Evolutionary conservation across 1,140 invertebrate genomes (phyloP), one percentile per base, ranked within the genome.

Genomic region (Eulimnadia texana): DNA sequence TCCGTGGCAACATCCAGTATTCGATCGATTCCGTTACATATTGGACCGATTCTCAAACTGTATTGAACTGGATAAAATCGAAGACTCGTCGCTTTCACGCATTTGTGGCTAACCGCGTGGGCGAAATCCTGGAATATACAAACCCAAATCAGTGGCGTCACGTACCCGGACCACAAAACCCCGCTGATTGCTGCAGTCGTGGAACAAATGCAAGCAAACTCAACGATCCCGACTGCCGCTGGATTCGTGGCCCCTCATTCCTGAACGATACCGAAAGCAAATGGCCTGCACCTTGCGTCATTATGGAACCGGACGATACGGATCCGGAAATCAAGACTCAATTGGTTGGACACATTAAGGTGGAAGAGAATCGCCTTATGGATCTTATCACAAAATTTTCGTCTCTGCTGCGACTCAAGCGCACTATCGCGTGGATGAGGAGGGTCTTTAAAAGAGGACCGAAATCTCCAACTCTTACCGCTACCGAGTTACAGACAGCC

Each of bases 171-270:
- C n/a, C 27, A 3, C 47, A 49, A 19, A 60, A 60, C 9, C 58
- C 58, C 1, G 58, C 58, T 1, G 58, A 60, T 27, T 25, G 28
- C n/a, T 60, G 47, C 24, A 49, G 29, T 23, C 22, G 58, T 23
- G 42, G 49, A 24, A 23, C 50, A 1, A 3, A 25, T 3, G 6
- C 58, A 2, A 22, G 24, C 2, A 22, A 58, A 16, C 24, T 42
- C 3, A 6, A 20, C n/a, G 3, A 42, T 42, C 3, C 54, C 13
- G 6, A 27, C 1, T 23, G 28, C 2, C 22, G 59, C 16, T 67
- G 66, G 66, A 62, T 64, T n/a, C 0, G 2, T 0, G 66, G 64
- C 24, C 66, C 66, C 2, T 16, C n/a, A 1, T 66, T 65, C 49
- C 51, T 65, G 6, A 2, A 9, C 1, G 3, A 51, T 11, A 13